These are phyloP conservation scores for Bradypus variegatus DNA, from an alignment of 2,797 vertebrate species.

Conservation along the genomic window DNA sequence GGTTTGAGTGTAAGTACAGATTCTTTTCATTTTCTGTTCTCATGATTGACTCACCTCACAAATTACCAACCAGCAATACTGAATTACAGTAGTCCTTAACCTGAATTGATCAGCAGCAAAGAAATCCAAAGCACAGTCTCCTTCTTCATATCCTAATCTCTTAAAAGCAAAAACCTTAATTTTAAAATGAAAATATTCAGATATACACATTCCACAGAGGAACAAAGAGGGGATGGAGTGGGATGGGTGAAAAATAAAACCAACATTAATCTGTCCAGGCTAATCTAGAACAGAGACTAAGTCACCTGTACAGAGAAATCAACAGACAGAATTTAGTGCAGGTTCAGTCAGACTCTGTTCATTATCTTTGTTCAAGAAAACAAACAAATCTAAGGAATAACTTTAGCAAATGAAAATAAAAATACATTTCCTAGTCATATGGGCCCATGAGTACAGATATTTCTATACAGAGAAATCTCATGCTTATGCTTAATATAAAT, in stretches of 20 bases:
- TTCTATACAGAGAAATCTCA: not conserved
- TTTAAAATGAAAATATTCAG: not conserved
- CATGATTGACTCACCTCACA: not conserved
- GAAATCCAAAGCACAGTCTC: not conserved
- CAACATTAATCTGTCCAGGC: not conserved
- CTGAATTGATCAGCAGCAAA: not conserved
- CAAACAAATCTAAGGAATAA: not conserved
- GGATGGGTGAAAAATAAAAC: not conserved
- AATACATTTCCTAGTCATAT: not conserved
- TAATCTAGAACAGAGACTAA: not conserved
- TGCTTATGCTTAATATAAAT: not conserved
- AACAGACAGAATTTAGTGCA: not conserved
- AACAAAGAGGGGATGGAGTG: not conserved
- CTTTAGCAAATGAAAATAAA: not conserved
- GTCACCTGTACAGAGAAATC: not conserved
- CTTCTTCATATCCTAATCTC: not conserved
- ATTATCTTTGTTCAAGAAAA: not conserved
- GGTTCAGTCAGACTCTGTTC: not conserved
- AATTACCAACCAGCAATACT: not conserved
- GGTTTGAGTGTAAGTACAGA: not conserved
- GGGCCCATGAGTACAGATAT: not conserved
- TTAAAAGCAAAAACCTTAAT: not conserved
- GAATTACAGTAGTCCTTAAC: not conserved
- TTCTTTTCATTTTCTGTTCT: not conserved
- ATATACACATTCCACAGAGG: not conserved